These are phyloP conservation scores for Onychomys arenicola DNA, from an alignment of 2,797 vertebrate genomes.

Conservation along the genomic window DNA sequence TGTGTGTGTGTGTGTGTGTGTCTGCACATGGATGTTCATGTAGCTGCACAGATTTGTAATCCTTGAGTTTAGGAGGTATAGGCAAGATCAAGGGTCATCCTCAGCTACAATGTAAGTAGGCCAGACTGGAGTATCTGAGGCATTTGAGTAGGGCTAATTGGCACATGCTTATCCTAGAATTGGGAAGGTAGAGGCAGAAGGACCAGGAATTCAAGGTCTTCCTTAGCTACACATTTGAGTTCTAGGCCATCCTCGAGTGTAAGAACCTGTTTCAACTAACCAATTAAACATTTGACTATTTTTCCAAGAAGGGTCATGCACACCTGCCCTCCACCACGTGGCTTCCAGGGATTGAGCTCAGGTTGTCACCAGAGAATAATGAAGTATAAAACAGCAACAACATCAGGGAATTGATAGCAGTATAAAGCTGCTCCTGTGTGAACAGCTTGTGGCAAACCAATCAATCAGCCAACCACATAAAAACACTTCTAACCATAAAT, in stretches of 20 bases:
- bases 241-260: neutral
- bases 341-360: neutral
- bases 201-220: neutral
- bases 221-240: neutral
- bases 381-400: slow-evolving; percentile 24
- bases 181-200: neutral
- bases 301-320: neutral
- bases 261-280: neutral
- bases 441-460: neutral
- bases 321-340: neutral
- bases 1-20: neutral
- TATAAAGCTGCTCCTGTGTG: neutral
- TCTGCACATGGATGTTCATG: neutral
- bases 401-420: neutral
- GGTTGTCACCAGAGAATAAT: neutral
- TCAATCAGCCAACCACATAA: neutral
- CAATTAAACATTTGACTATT: neutral
- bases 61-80: neutral
- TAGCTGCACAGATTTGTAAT: neutral
- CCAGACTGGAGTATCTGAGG: neutral
- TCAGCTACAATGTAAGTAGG: neutral
- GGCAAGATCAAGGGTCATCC: neutral
- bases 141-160: neutral
- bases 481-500: neutral
- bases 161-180: neutral